A percentile compares a stretch with the other conserved stretches of the same genome.
Evolutionary conservation across 2,888 invertebrate genomes (phyloP).

Genomic region (Notodonta dromedarius): DNA sequence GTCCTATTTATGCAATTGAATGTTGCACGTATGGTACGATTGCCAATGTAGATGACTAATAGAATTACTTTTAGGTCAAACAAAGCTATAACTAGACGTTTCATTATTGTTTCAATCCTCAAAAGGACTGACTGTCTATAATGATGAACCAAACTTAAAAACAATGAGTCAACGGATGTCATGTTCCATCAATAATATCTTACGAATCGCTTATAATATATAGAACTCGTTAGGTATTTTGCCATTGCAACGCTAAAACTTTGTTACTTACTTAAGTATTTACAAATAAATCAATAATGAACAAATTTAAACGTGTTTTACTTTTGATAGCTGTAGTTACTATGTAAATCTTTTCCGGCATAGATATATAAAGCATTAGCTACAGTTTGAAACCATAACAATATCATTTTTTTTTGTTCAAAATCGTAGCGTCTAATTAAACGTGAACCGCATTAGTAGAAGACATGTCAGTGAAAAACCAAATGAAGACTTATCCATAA

Average conservation of each 20-base stretch:
- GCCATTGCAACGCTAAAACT: not conserved
- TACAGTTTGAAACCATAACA: too few relatives aligned
- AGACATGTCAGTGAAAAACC: too few relatives aligned
- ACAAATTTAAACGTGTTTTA: too few relatives aligned
- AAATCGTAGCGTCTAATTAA: too few relatives aligned
- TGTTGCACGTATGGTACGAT: slow-evolving; percentile 5
- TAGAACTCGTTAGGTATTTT: not conserved
- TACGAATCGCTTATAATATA: not conserved
- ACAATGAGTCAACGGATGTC: not conserved
- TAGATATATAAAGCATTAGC: too few relatives aligned
- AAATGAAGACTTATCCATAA: too few relatives aligned
- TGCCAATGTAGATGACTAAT: slow-evolving; percentile 3
- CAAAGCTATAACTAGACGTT: slow-evolving; percentile 2
- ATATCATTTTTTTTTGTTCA: too few relatives aligned
- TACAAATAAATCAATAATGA: too few relatives aligned
- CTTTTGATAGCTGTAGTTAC: too few relatives aligned
- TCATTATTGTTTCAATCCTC: slow-evolving; percentile 3
- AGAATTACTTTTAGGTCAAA: not conserved
- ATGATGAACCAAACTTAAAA: not conserved
- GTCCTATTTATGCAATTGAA: slow-evolving; percentile 9
- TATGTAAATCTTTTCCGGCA: too few relatives aligned
- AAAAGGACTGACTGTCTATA: not conserved
- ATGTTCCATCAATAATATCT: not conserved
- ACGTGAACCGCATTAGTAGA: too few relatives aligned
- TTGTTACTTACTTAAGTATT: too few relatives aligned